Conservation (phyloP, 1,140 invertebrate genomes). For the Eupristina koningsbergeri region DNA sequence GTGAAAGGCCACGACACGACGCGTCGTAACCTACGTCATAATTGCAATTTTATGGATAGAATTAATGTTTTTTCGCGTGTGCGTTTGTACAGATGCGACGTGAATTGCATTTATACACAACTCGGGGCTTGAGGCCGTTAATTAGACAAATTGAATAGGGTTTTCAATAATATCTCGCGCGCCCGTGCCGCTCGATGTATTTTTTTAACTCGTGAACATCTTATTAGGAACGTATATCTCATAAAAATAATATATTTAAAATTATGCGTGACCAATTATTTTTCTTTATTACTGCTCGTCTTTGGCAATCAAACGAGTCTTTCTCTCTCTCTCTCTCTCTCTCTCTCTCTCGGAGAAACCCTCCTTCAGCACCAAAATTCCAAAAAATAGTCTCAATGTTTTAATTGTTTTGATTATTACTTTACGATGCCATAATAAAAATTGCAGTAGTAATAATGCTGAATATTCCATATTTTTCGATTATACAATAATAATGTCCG, state of each 20-base stretch:
- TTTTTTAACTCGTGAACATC: neutral
- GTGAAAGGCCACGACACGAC: conserved; percentile 35
- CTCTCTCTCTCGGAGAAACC: too few species aligned
- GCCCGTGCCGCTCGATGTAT: neutral
- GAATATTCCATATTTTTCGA: too few species aligned
- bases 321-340: too few species aligned
- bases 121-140: neutral
- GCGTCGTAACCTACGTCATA: conserved; percentile 37
- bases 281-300: too few species aligned
- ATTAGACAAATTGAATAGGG: conserved; percentile 43
- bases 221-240: neutral
- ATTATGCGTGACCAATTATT: too few species aligned
- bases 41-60: conserved; percentile 41
- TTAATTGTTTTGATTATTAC: too few species aligned
- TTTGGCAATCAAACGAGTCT: too few species aligned
- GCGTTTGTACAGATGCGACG: neutral
- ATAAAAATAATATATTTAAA: neutral
- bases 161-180: conserved; percentile 33
- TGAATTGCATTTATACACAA: too few species aligned
- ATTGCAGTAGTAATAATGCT: too few species aligned
- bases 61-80: conserved; percentile 13
- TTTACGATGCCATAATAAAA: too few species aligned
- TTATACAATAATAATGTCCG: neutral
- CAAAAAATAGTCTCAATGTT: too few species aligned
- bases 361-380: too few species aligned